Percentiles rank a stretch among this genome's conserved stretches.
These are phyloP conservation scores for Xenops minutus DNA, from an alignment of 2,797 vertebrate genomes.

Conservation along the genomic window DNA sequence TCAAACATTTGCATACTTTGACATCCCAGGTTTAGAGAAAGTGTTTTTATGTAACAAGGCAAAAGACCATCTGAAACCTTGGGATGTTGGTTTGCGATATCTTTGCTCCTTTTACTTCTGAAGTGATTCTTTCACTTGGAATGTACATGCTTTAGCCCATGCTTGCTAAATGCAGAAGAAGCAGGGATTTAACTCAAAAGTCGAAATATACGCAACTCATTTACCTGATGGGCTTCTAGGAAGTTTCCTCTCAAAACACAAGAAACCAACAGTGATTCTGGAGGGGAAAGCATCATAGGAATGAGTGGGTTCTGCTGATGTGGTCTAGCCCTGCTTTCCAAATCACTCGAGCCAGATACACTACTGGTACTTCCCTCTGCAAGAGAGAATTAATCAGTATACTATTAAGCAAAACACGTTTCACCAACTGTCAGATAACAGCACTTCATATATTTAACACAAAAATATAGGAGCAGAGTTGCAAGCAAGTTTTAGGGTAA, in stretches of 20 bases:
- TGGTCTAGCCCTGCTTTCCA: conserved; percentile 39
- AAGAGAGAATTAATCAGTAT: neutral
- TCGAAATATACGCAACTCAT: neutral
- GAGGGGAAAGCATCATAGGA: conserved; percentile 92
- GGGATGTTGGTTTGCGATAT: neutral
- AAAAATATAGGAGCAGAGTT: neutral
- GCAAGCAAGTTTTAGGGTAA: neutral
- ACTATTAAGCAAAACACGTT: neutral
- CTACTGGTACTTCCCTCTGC: conserved; percentile 83
- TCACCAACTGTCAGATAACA: neutral
- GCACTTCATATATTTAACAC: neutral
- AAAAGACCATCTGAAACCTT: neutral
- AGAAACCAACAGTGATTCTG: conserved; percentile 91
- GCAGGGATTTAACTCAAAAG: neutral
- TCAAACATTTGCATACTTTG: neutral
- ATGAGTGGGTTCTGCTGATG: conserved; percentile 80
- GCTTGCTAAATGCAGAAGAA: neutral
- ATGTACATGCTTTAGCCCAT: neutral
- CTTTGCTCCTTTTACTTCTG: neutral
- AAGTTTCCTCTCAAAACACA: conserved; percentile 92
- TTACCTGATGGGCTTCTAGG: conserved; percentile 92
- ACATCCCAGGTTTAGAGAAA: neutral
- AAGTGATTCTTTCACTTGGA: neutral
- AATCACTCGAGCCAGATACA: conserved; percentile 48
- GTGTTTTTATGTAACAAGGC: neutral